Percentiles rank a stretch among this genome's conserved stretches.
These are phyloP conservation scores for Buteo buteo DNA, from an alignment of 2,113 vertebrate genomes.

Conservation along the genomic window DNA sequence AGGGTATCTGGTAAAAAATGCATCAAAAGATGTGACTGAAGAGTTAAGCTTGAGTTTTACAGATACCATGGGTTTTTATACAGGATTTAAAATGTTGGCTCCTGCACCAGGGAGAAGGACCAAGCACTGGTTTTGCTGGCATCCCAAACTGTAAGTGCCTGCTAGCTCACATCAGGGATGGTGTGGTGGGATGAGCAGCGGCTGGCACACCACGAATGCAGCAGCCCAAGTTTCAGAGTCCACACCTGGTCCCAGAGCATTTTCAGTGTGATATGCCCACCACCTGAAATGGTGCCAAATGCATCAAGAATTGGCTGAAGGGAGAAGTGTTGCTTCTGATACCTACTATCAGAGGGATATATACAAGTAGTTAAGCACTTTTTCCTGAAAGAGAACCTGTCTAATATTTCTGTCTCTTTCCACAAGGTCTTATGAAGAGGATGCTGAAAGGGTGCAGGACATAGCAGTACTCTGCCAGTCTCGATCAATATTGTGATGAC, in stretches of 20 bases:
- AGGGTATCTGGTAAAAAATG: neutral
- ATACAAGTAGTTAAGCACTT: neutral
- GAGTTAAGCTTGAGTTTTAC: neutral
- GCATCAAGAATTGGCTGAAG: neutral
- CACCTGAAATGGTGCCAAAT: neutral
- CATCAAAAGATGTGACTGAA: neutral
- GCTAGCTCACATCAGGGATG: neutral
- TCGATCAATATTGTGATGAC: neutral
- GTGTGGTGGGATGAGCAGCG: neutral
- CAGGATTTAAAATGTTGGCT: neutral
- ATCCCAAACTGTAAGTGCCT: neutral
- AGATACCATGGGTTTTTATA: no score
- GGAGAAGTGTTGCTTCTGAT: neutral
- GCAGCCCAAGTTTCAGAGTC: neutral
- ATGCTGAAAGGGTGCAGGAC: neutral
- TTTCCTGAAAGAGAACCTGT: neutral
- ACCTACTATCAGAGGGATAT: neutral
- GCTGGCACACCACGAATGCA: neutral
- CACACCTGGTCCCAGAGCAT: neutral
- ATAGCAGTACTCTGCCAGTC: neutral
- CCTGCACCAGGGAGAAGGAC: neutral
- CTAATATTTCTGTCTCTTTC: neutral
- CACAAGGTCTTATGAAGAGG: neutral
- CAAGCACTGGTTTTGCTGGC: neutral
- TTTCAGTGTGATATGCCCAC: neutral